Base-by-base conservation (phyloP, 2,888 invertebrate species). In the Melitaea athalia region DNA sequence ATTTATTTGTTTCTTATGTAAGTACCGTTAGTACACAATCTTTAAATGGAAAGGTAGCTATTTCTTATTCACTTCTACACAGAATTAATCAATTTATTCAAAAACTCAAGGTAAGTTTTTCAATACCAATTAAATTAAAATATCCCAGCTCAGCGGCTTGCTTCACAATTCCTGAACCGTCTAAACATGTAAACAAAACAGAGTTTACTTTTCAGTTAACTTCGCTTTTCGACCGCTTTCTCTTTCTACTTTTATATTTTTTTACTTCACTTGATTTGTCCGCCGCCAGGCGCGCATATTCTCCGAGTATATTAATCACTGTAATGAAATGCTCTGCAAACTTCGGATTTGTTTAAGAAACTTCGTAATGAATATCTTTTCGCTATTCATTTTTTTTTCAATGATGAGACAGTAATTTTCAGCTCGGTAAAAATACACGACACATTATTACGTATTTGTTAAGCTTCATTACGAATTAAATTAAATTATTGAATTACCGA, bases 141-240 rank as follows among this genome's bases (percentile, higher is more conserved):
- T 79, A 79, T 80, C 74, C 79, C 77, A 75, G 77, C 79, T 79
- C 71, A 72, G 72, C 74, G 72, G 77, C 75, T 65, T 63, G 76
- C 77, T 77, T 76, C 75, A 77, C 78, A 73, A 76, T 78, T 79
- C 73, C 79, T 79, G 80, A 82, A 79, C 76, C 78, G 77, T 79
- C 79, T 79, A 77, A 82, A 81, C 81, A 82, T 83, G 83, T 85
- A 86, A 88, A 88, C 87, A 86, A 85, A 84, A 81, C 80, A 78
- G 80, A 79, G 68, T 71, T 71, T 71, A 68, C 68, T 63, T 68
- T 68, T 79, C 82, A 81, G 83, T 85, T 85, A 85, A 85, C 86
- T 85, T 81, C 78, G 80, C 84, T 84, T 82, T 78, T 79, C 76
- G 79, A 78, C 76, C 79, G 80, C 59, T 65, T 68, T 61, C 63